Evolutionary conservation across 2,888 invertebrate genomes (phyloP).

Genomic region (Amphipoea oculea): DNA sequence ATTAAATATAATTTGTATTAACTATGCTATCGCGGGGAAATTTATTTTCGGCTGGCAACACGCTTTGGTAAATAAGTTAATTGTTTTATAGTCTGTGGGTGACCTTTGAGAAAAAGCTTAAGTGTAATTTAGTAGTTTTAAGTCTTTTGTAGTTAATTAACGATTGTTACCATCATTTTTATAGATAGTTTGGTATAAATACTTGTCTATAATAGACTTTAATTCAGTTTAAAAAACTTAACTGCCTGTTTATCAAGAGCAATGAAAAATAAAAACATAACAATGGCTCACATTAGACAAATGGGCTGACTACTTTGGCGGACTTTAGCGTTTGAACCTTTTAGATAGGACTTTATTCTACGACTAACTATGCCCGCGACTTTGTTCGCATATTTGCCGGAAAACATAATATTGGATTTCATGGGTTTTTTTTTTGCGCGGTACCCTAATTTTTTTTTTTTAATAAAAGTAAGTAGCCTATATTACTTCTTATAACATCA

Average conservation of each 20-base stretch:
- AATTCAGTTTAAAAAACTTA: neutral
- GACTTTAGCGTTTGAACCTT: neutral
- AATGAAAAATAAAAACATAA: neutral
- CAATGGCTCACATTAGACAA: neutral
- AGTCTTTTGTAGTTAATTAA: conserved; percentile 3
- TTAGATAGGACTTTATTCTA: neutral
- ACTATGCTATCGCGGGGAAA: conserved; percentile 62
- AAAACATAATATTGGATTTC: no score
- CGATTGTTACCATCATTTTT: neutral
- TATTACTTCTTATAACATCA: no score
- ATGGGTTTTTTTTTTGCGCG: neutral
- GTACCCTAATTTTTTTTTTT: no score
- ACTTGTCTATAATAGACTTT: neutral
- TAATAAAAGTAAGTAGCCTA: no score
- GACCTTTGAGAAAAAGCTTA: conserved; percentile 25
- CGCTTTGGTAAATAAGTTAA: conserved; percentile 57
- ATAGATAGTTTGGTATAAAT: neutral
- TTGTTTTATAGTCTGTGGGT: conserved; percentile 26
- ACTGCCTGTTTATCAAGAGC: neutral
- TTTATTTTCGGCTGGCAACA: conserved; percentile 57
- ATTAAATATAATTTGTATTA: conserved; percentile 82
- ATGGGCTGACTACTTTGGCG: neutral
- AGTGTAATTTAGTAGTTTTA: conserved; percentile 13
- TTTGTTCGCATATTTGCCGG: no score
- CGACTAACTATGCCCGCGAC: no score